Evolutionary conservation across 2,888 invertebrate species (phyloP), one percentile per base, ranked within the genome.

Genomic region (Campoplex capitator): DNA sequence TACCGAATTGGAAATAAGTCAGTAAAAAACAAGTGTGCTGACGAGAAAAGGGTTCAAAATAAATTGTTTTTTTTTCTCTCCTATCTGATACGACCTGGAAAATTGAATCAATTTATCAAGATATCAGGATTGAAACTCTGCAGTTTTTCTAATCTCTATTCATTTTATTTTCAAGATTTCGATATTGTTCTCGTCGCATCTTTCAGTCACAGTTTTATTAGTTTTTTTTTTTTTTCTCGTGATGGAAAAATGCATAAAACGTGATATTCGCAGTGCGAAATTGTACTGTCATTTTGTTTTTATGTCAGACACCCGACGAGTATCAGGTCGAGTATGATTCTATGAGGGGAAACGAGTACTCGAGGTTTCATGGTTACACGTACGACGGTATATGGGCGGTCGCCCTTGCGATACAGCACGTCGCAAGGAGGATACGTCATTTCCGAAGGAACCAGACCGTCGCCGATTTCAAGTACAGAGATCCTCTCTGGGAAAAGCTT

Each of bases 321-420:
- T 99, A 99, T 93, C 96, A 97, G 92, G 95, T 96, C 58, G 97
- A 98, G 93, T 99, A 99, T 94, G 97, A 98, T 92, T 96, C 97
- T 48, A 95, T 97, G 88, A 95, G 98, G 89, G 97, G 97, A 1
- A 93, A 95, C 1, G 98, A 98, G 92, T 99, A 98, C 95, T 99
- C 98, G 54, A 96, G 98, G 89, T 99, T 98, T 93, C 99, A 99
- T 94, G 99, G 99, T 2, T 99, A 99, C 94, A 99, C 99, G 13
- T 99, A 99, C 94, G 99, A 99, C 94, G 99, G 98, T 6, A 98
- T 99, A 89, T 99, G 99, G 99, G 98, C 99, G 0, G 98, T 99
- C 89, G 99, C 99, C 0, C 95, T 98, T 86, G 99, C 99, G 0
- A 97, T 99, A 86, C 98, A 99, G 93, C 97, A 97, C 89, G 98